Base-by-base conservation (phyloP, 2,113 vertebrate species). In the Octodon degus region DNA sequence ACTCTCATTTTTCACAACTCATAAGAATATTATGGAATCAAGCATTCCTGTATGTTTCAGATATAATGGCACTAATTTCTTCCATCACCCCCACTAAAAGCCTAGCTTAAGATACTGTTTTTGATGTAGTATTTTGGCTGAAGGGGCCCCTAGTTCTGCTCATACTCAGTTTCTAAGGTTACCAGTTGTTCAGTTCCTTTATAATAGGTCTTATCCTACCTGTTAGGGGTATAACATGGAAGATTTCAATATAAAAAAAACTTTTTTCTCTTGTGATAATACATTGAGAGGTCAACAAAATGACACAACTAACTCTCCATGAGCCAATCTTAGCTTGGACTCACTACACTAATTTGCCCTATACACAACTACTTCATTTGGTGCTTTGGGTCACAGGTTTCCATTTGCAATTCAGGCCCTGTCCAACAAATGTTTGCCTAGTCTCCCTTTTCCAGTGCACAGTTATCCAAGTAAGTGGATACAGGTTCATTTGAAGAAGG, bases 271-370 rank as follows among this genome's bases (percentile, higher is more conserved):
- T 77, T 87, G 58, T 55, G 85, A 55, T 74, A 47, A 81, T 80
- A 68, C 6, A 72, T 65, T 93, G 32, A 72, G 37, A 70, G 62
- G n/a, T 55, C 22, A 65, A 68, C 37, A 37, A 87, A 77, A 90
- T 19, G 34, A 70, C 32, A 89, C 5, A n/a, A 2, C 16, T 30
- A 80, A 65, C 13, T 47, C 47, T 22, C 24, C 58, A 20, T 40
- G 30, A 84, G 43, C 34, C 34, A 96, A 83, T 37, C 43, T 96
- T 91, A n/a, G 24, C 40, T 79, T 92, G 50, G 40, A 88, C 53
- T 77, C 62, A 63, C 24, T 63, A 25, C 34, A 40, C 60, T 94
- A 37, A 63, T 43, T 55, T 43, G 11, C 89, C 11, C 37, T 62
- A 27, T n/a, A 63, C 58, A 13, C 14, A 2, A 2, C 5, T 17